Evolutionary conservation across 2,113 vertebrate genomes (phyloP), one percentile per base, ranked within the genome.

Genomic region (Pandion haliaetus): DNA sequence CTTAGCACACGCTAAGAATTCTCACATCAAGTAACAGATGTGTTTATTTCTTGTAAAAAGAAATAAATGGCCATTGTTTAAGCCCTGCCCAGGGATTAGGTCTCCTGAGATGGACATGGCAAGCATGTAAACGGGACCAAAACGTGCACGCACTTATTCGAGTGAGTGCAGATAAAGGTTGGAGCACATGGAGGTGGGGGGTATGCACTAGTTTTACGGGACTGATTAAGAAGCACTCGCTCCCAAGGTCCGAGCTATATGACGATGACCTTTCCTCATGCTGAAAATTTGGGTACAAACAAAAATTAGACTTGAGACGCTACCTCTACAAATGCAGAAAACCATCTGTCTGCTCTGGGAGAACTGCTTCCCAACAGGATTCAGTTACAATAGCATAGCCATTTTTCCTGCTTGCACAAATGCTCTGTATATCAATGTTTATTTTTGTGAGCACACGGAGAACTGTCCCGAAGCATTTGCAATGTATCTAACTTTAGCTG

Each of bases 401-500:
- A 61, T 87, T 97, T 78, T 69, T 91, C 81, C 96, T 94, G 88
- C 94, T 52, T 7, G 63, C 93, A 93, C 90, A 77, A 88, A 92
- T 3, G 4, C 91, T 95, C 94, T 95, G 92, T 88, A 16, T 84
- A 61, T 45, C 28, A 1, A 9, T 95, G 96, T 97, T 95, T 97
- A 96, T 95, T 97, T 96, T 94, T 96, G 78, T 76, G 94, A 95
- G 96, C 77, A 34, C 71, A 42, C 49, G 70, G 66, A 79, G 97
- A 95, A 94, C 86, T 47, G 95, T 95, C 82, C 93, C 5, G 4
- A 57, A 95, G 95, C 94, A 95, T 97, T 93, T 94, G 97, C 90
- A 80, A 92, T 21, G 83, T 85, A 95, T 94, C 96, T 95, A 65
- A 91, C 91, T 92, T 76, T 49, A 96, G 91, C 97, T 97, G 95